A percentile compares a stretch with the other conserved stretches of the same genome.
These are phyloP conservation scores for Drosophila koepferae DNA, from an alignment of 2,888 invertebrate species.

Conservation along the genomic window DNA sequence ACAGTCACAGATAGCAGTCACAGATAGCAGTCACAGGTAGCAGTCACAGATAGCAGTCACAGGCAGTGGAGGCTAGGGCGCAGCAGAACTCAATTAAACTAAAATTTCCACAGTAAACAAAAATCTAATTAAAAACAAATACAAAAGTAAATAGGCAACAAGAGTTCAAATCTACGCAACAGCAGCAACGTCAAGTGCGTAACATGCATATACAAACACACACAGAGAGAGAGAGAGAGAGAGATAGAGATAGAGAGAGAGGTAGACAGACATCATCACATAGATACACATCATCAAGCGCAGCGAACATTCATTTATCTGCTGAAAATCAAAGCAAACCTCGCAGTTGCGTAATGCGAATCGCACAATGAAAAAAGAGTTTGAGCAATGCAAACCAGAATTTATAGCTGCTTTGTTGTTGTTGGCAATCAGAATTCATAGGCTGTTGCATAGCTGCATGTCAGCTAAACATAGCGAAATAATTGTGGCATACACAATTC, in stretches of 20 bases:
- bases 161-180: slow-evolving; percentile 55
- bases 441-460: slow-evolving; percentile 27
- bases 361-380: slow-evolving; percentile 8
- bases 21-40: slow-evolving; percentile 10
- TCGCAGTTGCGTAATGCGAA: slow-evolving; percentile 53
- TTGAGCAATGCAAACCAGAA: slow-evolving; percentile 35
- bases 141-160: slow-evolving; percentile 73
- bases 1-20: neutral
- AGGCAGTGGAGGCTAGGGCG: slow-evolving; percentile 8
- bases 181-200: slow-evolving; percentile 44
- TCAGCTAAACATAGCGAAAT: slow-evolving; percentile 32
- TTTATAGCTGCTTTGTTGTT: slow-evolving; percentile 17
- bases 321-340: slow-evolving; percentile 63
- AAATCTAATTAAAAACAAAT: slow-evolving; percentile 82
- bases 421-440: slow-evolving; percentile 1
- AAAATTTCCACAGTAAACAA: slow-evolving; percentile 76
- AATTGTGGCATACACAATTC: slow-evolving; percentile 2
- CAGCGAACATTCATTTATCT: slow-evolving; percentile 56
- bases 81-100: slow-evolving; percentile 75
- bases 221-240: too few species aligned
- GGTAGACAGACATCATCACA: too few species aligned
- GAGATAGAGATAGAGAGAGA: neutral
- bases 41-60: neutral
- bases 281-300: neutral
- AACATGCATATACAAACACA: slow-evolving; percentile 19